phyloP scores from a whole-genome alignment of 2,888 invertebrate species.

The Pyrgus malvae region DNA sequence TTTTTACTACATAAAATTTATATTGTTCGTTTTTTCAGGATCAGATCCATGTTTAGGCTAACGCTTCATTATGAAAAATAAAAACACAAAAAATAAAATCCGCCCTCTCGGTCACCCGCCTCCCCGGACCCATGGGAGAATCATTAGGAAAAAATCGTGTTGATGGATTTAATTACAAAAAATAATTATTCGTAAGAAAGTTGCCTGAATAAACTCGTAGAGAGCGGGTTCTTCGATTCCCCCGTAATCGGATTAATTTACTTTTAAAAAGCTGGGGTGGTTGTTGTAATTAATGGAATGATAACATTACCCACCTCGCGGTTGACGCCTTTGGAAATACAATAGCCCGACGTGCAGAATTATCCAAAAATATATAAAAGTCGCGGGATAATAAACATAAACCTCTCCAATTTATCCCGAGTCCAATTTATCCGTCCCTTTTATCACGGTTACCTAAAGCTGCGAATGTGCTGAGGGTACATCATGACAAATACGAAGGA shows the following conservation, averaged over 20 bases:
- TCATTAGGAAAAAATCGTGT: constrained; percentile 82
- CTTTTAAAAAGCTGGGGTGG: constrained; percentile 77
- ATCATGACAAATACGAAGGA: constrained; percentile 13
- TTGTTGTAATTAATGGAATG: constrained; percentile 81
- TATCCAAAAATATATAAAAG: constrained; percentile 35
- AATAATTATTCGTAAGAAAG: constrained; percentile 81
- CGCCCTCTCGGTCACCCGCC: constrained; percentile 47
- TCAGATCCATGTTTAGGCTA: constrained; percentile 41
- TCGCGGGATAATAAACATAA: constrained; percentile 24
- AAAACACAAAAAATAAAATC: constrained; percentile 54
- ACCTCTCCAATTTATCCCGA: constrained; percentile 21
- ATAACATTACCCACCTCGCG: constrained; percentile 79
- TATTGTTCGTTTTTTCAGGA: not conserved
- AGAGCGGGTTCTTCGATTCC: constrained; percentile 80
- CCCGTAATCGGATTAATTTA: constrained; percentile 82
- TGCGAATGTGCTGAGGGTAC: constrained; percentile 7
- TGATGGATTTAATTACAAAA: constrained; percentile 83
- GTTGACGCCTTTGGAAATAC: constrained; percentile 64
- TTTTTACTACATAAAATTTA: not conserved
- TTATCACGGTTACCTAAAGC: constrained; percentile 25
- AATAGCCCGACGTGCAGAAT: constrained; percentile 42
- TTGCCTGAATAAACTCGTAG: constrained; percentile 79
- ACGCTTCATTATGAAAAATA: constrained; percentile 45
- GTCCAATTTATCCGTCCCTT: constrained; percentile 25
- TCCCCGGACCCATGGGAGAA: constrained; percentile 69